Conservation (phyloP, 2,888 invertebrate genomes). For the Reticulitermes lucifugus region DNA sequence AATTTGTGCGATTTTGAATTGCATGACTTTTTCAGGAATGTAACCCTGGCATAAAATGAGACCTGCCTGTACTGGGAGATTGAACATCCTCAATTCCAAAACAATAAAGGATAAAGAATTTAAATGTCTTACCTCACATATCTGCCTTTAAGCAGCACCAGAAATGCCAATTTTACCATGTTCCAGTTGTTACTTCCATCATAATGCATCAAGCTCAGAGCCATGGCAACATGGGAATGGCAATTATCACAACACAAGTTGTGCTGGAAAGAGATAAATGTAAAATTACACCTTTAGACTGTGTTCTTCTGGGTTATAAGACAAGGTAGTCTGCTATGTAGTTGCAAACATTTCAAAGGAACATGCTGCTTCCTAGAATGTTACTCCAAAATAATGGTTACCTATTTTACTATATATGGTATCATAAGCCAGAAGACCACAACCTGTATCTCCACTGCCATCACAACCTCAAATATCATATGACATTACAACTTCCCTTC, state of each 20-base stretch:
- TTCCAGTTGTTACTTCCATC: conserved; percentile 85
- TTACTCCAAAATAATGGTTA: background rate
- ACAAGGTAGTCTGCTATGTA: background rate
- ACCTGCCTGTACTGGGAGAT: too few species aligned
- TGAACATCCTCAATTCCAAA: too few species aligned
- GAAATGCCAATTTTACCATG: conserved; percentile 88
- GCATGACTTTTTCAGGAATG: too few species aligned
- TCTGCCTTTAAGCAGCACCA: conserved; percentile 81
- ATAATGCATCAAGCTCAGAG: conserved; percentile 92
- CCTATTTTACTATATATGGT: background rate
- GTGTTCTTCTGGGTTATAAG: background rate
- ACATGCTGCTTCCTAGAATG: background rate
- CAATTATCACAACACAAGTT: conserved; percentile 98
- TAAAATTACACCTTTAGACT: background rate
- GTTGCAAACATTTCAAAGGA: background rate
- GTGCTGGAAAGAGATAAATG: conserved; percentile 72
- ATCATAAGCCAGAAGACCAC: too few species aligned
- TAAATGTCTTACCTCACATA: conserved; percentile 78
- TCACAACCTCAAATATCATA: too few species aligned
- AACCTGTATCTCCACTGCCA: too few species aligned
- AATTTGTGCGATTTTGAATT: too few species aligned
- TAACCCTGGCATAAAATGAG: too few species aligned
- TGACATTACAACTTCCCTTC: too few species aligned
- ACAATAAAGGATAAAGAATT: too few species aligned
- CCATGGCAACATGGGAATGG: conserved; percentile 96